Evolutionary conservation across 37 sponge, comb jelly and placozoan species (phyloP).

Genomic region (Tethya wilhelma): DNA sequence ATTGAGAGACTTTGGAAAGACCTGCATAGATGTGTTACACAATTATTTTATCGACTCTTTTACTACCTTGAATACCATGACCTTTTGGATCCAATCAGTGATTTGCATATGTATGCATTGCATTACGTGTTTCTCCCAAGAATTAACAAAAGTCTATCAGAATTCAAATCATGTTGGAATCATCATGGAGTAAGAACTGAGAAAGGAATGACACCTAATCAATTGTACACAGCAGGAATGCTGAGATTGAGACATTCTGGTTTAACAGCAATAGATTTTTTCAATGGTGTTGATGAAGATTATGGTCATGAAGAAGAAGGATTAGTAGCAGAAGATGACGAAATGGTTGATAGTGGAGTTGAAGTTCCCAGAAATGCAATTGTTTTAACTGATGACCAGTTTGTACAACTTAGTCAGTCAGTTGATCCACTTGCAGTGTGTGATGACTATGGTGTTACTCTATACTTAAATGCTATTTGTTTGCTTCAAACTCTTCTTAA

Average conservation of each 20-base stretch:
- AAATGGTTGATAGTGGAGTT: no score
- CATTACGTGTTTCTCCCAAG: constrained; percentile 56
- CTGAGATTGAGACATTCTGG: constrained; percentile 12
- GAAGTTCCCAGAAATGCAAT: no score
- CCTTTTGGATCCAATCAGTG: constrained; percentile 34
- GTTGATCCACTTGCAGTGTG: no score
- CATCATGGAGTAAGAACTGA: constrained; percentile 53
- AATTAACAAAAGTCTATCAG: constrained; percentile 32
- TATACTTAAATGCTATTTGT: no score
- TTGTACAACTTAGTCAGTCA: no score
- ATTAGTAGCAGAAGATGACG: no score
- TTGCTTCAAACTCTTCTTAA: no score
- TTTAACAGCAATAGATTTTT: constrained; percentile 28
- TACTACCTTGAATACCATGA: constrained; percentile 51
- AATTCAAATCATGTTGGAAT: constrained; percentile 54
- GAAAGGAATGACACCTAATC: constrained; percentile 32
- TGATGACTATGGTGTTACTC: no score
- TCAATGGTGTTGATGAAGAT: constrained; percentile 16
- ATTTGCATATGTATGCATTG: constrained; percentile 39
- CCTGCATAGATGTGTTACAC: constrained; percentile 57
- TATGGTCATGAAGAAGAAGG: constrained; percentile 40
- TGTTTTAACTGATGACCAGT: no score
- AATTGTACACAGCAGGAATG: constrained; percentile 23
- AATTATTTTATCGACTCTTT: constrained; percentile 53
- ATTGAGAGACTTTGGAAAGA: constrained; percentile 65